A percentile compares a stretch with the other conserved stretches of the same genome.
These are phyloP conservation scores for Latrodectus geometricus DNA, from an alignment of 1,140 invertebrate species.

Conservation along the genomic window DNA sequence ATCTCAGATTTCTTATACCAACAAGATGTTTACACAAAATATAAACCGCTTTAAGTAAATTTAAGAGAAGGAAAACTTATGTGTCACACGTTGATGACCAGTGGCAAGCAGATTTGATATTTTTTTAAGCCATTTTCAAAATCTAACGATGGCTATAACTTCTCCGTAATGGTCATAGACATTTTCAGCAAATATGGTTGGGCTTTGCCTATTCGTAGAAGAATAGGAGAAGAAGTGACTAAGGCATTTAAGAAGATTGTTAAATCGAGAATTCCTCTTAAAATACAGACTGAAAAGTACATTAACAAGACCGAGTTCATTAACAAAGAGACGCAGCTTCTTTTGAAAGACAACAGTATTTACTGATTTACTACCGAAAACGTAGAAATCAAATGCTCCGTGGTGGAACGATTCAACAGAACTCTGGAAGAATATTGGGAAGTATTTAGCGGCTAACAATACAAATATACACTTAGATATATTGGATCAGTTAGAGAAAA, in stretches of 20 bases:
- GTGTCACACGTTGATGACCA: slow-evolving; percentile 66
- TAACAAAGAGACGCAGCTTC: no score
- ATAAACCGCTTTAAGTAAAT: slow-evolving; percentile 58
- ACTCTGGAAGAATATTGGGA: slow-evolving; percentile 65
- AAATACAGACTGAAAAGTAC: no score
- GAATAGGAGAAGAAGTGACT: no score
- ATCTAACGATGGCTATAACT: slow-evolving; percentile 69
- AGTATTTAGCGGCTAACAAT: slow-evolving; percentile 64
- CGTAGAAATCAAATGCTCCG: slow-evolving; percentile 65
- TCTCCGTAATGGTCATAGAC: slow-evolving; percentile 71
- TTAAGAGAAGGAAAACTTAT: slow-evolving; percentile 57
- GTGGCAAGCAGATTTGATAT: slow-evolving; percentile 68
- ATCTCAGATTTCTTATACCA: slow-evolving; percentile 20
- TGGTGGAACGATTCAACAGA: slow-evolving; percentile 66
- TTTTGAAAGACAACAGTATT: no score
- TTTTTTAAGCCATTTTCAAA: slow-evolving; percentile 65
- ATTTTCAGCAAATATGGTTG: slow-evolving; percentile 70
- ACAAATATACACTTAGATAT: not conserved
- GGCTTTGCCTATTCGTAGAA: slow-evolving; percentile 64
- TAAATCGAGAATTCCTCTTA: no score
- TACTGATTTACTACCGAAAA: slow-evolving; percentile 58
- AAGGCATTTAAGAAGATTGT: no score
- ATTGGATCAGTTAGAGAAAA: not conserved
- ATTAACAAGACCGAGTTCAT: no score
- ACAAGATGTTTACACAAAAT: slow-evolving; percentile 63